Evolutionary conservation across 2,888 invertebrate genomes (phyloP), one percentile per base, ranked within the genome.

Genomic region (Euproctis similis): DNA sequence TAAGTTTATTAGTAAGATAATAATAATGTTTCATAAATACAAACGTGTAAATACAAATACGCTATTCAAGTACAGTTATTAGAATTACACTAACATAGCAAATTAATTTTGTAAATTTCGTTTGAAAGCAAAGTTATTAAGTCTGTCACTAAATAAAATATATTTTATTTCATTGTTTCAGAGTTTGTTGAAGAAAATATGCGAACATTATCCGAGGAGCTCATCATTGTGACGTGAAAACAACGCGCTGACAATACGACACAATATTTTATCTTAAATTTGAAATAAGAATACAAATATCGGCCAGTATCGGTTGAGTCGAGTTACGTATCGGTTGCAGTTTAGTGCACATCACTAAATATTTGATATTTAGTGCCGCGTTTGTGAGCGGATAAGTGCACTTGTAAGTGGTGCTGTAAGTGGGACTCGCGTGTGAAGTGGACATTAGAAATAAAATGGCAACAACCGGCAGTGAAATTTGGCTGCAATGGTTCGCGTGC

Each of bases 401-500:
- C 39, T 32, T 36, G 51, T 14, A 14, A 46, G 47, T 49, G 34
- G 39, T 37, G 38, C 45, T n/a, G n/a, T 42, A 39, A 46, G 47
- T 49, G 34, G 39, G 38, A 39, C 45, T 48, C 39, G 44, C 43
- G 46, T 45, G 61, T 62, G 54, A 30, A 55, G 69, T 66, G 69
- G 54, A 69, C 59, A 45, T 49, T 53, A 39, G 30, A 43, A 46
- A 40, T 71, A 74, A 59, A 53, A 90, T 90, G 90, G 89, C 90
- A 36, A 88, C 87, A 53, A 89, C 91, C 46, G 91, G 92, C 42
- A 89, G 92, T 62, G 95, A 95, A 72, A 89, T 95, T 58, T 94
- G 94, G 94, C 88, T 95, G 51, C 95, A 95, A 65, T 95, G 95
- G 91, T 95, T 95, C 84, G 93, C 94, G 43, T 95, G 95, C 78